Evolutionary conservation across 2,113 vertebrate genomes (phyloP), one percentile per base, ranked within the genome.

Genomic region (Strigops habroptila): DNA sequence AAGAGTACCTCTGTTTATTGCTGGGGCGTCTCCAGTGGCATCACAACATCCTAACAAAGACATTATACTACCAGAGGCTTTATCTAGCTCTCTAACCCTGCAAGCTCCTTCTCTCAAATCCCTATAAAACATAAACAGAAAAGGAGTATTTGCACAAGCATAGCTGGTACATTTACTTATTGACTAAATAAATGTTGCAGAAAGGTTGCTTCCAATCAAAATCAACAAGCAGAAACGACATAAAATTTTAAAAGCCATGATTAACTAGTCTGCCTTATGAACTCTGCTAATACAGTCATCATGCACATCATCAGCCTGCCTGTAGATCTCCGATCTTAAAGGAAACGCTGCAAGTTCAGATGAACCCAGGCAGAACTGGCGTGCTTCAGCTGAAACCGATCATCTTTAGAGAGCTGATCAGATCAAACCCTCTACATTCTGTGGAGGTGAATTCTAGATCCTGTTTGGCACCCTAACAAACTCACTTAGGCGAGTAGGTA

Each of bases 401-500:
- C 10, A 7, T 31, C 31, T 31, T 24, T 0, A 43, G 25, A 74
- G 46, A 51, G 22, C n/a, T 52, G 3, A 33, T 7, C 27, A 33
- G 31, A 71, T 6, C 24, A 35, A 68, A 89, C 4, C 6, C 51
- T 44, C 8, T 62, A 10, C 25, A 1, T 31, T 25, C 35, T 30
- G 14, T 14, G 11, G 12, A 35, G 18, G 11, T 23, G 59, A 74
- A 65, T 33, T 39, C 35, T 14, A 81, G 19, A 33, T 41, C 37
- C 74, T 46, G 41, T 41, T 65, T 44, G 85, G 44, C 18, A 53
- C 25, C 41, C n/a, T 27, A 39, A 65, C 24, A 74, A 87, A 55
- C 35, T n/a, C n/a, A n/a, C n/a, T 28, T 1, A 17, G 35, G 1
- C 2, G 33, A 84, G 6, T 1, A 71, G n/a, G 23, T 39, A 30